Evolutionary conservation across 2,888 invertebrate genomes (phyloP).

Genomic region (Drosophila mettleri): DNA sequence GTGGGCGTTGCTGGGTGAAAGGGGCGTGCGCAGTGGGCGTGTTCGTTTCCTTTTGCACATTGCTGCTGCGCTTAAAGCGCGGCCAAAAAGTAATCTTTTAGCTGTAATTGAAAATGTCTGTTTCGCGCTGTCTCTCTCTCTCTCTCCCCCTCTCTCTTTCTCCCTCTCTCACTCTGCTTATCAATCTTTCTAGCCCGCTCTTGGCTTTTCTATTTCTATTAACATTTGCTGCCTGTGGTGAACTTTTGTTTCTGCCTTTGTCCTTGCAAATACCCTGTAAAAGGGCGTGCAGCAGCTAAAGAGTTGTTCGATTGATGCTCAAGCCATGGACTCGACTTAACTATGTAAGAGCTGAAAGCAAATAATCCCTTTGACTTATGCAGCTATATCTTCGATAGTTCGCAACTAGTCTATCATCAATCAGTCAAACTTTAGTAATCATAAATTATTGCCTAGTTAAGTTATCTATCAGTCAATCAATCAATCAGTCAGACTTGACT

Average conservation of each 20-base stretch:
- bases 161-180: not conserved
- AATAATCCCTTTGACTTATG: too few relatives aligned
- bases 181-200: conserved; percentile 5
- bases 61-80: conserved; percentile 23
- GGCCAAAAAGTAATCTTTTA: conserved; percentile 53
- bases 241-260: conserved; percentile 41
- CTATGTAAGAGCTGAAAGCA: too few relatives aligned
- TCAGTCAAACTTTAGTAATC: not conserved
- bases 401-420: not conserved
- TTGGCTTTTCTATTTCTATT: conserved; percentile 22
- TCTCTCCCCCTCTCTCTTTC: not conserved
- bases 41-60: conserved; percentile 31
- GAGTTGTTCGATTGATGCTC: not conserved
- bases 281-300: not conserved
- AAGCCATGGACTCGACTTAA: not conserved
- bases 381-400: too few relatives aligned
- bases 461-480: not conserved
- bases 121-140: conserved; percentile 9
- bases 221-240: conserved; percentile 30
- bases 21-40: conserved; percentile 1
- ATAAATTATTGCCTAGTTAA: too few relatives aligned
- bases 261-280: conserved; percentile 45
- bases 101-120: conserved; percentile 58
- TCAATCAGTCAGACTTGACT: too few relatives aligned
- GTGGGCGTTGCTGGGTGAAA: not conserved